A percentile compares a stretch with the other conserved stretches of the same genome.
Evolutionary conservation across 2,113 vertebrate species (phyloP).

Genomic region (Pomatorhinus ruficollis): DNA sequence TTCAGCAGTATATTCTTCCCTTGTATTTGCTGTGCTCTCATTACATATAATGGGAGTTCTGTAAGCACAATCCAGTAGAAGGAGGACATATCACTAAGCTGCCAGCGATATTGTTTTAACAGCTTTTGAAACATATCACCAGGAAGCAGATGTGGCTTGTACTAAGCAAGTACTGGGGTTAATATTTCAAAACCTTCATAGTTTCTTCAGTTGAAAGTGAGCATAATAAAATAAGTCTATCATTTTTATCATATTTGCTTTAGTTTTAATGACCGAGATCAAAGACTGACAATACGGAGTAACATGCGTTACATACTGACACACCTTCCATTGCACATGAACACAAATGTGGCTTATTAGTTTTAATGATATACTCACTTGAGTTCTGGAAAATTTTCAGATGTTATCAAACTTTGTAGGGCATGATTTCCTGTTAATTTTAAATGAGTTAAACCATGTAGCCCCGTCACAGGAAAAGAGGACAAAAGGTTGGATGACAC

Average conservation of each 20-base stretch:
- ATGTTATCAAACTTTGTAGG: conserved; percentile 85
- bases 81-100: not conserved
- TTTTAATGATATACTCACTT: conserved; percentile 84
- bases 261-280: conserved; percentile 58
- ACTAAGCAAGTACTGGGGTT: conserved; percentile 46
- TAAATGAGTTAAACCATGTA: conserved; percentile 91
- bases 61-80: not conserved
- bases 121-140: conserved; percentile 46
- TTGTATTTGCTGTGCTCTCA: not conserved
- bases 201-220: conserved; percentile 64
- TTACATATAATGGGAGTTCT: not conserved
- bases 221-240: conserved; percentile 59
- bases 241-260: conserved; percentile 66
- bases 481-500: conserved; percentile 91
- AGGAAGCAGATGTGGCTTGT: conserved; percentile 62
- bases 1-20: not conserved
- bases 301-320: conserved; percentile 58
- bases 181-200: conserved; percentile 60
- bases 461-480: conserved; percentile 86
- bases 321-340: conserved; percentile 71
- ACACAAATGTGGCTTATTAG: conserved; percentile 77
- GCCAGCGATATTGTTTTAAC: conserved; percentile 18
- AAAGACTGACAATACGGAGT: conserved; percentile 55
- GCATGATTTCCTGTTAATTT: conserved; percentile 91
- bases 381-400: conserved; percentile 90